phyloP scores from a whole-genome alignment of 2,888 invertebrate genomes.

The Lycophotia porphyrea region DNA sequence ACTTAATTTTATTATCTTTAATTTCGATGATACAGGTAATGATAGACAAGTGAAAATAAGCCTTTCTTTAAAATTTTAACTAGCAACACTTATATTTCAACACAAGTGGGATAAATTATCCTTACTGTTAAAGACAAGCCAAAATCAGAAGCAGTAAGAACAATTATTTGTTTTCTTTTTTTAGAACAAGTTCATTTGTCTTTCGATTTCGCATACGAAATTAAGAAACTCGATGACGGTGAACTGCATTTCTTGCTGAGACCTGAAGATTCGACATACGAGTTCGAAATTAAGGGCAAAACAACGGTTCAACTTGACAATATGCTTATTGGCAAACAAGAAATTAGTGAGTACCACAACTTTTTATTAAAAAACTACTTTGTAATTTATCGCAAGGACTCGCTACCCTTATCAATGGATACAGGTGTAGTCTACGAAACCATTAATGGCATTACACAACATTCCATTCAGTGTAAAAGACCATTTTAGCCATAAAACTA shows the following conservation, averaged over 20 bases:
- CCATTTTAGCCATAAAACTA: neutral
- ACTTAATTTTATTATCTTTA: no score
- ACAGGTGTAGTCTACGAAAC: neutral
- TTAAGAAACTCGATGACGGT: constrained; percentile 49
- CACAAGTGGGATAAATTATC: neutral
- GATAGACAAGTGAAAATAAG: neutral
- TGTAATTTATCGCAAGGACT: neutral
- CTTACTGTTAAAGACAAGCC: neutral
- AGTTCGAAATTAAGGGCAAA: constrained; percentile 40
- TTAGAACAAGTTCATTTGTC: constrained; percentile 42
- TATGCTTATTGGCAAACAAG: constrained; percentile 51
- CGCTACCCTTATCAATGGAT: neutral
- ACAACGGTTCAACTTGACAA: constrained; percentile 21
- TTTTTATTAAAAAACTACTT: neutral
- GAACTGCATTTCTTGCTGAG: constrained; percentile 29
- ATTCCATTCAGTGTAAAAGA: neutral
- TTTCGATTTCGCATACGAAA: constrained; percentile 24
- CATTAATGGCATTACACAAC: neutral
- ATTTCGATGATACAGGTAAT: neutral
- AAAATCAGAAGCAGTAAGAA: neutral
- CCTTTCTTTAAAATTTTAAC: neutral
- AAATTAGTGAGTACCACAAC: constrained; percentile 52
- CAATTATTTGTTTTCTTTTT: constrained; percentile 7
- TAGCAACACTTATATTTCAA: neutral
- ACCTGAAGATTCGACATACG: constrained; percentile 13